A percentile compares a stretch with the other conserved stretches of the same genome.
Evolutionary conservation across 2,888 invertebrate genomes (phyloP).

Genomic region (Torymus auratus): DNA sequence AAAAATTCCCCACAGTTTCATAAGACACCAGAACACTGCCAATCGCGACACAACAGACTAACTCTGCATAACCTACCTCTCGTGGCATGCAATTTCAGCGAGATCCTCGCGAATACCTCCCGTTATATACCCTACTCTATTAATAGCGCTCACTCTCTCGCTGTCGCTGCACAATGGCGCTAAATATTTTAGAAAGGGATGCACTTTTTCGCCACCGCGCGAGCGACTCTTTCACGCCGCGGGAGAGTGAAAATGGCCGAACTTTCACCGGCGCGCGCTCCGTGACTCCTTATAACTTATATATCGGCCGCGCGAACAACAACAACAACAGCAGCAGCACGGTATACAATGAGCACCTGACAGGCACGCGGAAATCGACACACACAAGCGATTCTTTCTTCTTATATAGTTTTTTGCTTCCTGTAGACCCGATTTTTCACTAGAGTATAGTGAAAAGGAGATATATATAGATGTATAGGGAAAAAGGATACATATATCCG

Average conservation of each 20-base stretch:
- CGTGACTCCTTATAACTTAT: conserved; percentile 3
- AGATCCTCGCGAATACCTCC: no score
- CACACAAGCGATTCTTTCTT: neutral
- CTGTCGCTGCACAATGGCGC: conserved; percentile 6
- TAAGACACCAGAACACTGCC: no score
- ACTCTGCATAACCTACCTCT: no score
- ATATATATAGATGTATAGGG: no score
- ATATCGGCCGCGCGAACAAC: neutral
- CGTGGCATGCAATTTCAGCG: no score
- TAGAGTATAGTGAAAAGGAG: no score
- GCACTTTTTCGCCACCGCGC: neutral
- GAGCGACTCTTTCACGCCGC: neutral
- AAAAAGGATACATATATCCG: no score
- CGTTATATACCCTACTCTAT: conserved; percentile 1
- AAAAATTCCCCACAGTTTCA: no score
- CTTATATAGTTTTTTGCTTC: conserved; percentile 4
- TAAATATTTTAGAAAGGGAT: conserved; percentile 33
- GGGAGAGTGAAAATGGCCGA: conserved; percentile 22
- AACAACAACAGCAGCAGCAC: neutral
- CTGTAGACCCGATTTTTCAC: conserved; percentile 9
- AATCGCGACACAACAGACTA: no score
- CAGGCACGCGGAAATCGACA: conserved; percentile 13
- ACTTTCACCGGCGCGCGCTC: conserved; percentile 23
- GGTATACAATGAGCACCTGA: conserved; percentile 8
- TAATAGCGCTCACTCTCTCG: neutral